Evolutionary conservation across 92 coral and sea anemone species (phyloP), one percentile per base, ranked within the genome.

Genomic region (Actinostola sp.): DNA sequence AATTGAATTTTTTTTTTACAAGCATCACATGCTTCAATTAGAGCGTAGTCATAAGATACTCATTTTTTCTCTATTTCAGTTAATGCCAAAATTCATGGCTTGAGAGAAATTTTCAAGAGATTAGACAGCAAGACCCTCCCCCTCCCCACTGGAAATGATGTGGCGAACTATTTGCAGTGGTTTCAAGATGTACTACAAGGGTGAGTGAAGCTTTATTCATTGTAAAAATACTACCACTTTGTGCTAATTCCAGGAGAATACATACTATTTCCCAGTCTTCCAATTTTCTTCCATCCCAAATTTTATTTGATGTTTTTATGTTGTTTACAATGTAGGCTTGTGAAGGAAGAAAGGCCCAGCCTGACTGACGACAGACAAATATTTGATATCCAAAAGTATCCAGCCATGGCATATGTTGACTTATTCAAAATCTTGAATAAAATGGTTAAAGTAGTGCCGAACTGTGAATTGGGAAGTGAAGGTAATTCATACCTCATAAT

Each of bases 61-160:
- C 42, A 36, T 36, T 36, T 36, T 36, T 11, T n/a, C n/a, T n/a
- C n/a, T n/a, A 5, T 29, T 57, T 27, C 63, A 57, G 63, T 57
- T 51, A 92, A 89, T 80, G 99, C 92, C 33, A 95, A 89, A 80
- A 97, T 95, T 30, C 99, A 95, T 86, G 99, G 97, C 34, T 77
- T 95, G 74, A 85, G 87, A 78, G 97, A 95, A 76, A 95, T 95
- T 30, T 95, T 76, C 71, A 95, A 92, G 71, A 82, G 99, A 63
- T 67, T 95, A 64, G 92, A 95, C 70, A 87, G 93, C 50, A 81
- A 85, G 60, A 88, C 97, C 7, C 88, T 88, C 55, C 99, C 99
- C 28, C 79, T 95, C 42, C 99, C 99, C 24, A 92, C 97, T 57
- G 97, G 97, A 43, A 92, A 88, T 86, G 99, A 95, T 86, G 97